These are phyloP conservation scores for Anas georgica DNA, from an alignment of 2,797 vertebrate genomes.

Conservation along the genomic window DNA sequence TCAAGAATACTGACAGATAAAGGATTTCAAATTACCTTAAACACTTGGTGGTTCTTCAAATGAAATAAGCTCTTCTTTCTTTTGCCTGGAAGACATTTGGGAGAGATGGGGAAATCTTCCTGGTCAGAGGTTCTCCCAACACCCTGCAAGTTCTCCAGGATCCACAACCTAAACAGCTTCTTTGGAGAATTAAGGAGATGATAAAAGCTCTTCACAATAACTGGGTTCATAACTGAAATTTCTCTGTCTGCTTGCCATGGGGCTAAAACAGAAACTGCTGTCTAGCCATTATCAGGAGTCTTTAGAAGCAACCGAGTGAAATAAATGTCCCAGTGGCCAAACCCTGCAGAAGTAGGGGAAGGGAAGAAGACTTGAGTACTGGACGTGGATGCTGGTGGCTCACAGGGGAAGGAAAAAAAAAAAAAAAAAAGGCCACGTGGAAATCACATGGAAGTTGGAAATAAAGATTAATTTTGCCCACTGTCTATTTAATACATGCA, in stretches of 20 bases:
- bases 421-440: neutral
- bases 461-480: neutral
- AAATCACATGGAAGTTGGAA: neutral
- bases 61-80: neutral
- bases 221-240: neutral
- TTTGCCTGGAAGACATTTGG: neutral
- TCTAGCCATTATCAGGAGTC: neutral
- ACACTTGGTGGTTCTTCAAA: neutral
- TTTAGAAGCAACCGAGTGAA: neutral
- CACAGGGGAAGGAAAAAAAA: neutral
- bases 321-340: neutral
- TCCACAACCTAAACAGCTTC: neutral
- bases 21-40: slow-evolving; percentile 52
- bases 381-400: neutral
- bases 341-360: rapidly evolving
- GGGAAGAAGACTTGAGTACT: neutral
- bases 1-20: slow-evolving; percentile 46
- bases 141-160: neutral
- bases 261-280: neutral
- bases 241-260: neutral
- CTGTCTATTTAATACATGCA: neutral
- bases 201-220: neutral
- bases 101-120: neutral
- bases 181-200: neutral
- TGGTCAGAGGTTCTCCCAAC: neutral